Conservation (phyloP, 2,888 invertebrate species). For the Halictus quadricinctus region DNA sequence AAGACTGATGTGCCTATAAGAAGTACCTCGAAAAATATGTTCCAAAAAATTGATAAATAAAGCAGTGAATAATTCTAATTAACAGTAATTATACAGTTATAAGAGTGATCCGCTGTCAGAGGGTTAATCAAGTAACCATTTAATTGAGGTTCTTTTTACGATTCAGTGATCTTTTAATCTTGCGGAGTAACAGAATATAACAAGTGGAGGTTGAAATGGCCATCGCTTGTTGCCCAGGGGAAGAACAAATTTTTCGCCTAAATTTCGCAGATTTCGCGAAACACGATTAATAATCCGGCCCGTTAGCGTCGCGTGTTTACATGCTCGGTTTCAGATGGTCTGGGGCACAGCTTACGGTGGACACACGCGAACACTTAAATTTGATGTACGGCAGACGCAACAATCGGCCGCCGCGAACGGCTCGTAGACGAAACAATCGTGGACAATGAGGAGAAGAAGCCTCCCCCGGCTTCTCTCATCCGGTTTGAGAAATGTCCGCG, state of each 20-base stretch:
- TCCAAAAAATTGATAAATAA: too few relatives aligned
- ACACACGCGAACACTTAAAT: constrained; percentile 41
- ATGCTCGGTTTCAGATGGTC: not conserved
- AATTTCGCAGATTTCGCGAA: not conserved
- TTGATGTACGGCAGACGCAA: constrained; percentile 59
- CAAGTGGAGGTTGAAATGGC: not conserved
- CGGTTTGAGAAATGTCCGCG: constrained; percentile 60
- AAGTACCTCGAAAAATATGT: too few relatives aligned
- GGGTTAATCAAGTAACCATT: too few relatives aligned
- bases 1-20: too few relatives aligned
- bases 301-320: not conserved
- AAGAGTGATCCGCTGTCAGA: too few relatives aligned
- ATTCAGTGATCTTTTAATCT: not conserved
- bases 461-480: not conserved
- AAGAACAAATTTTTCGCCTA: not conserved
- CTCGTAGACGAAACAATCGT: constrained; percentile 60
- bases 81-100: too few relatives aligned
- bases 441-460: constrained; percentile 19
- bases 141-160: not conserved
- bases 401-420: constrained; percentile 36
- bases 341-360: not conserved
- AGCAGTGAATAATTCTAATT: too few relatives aligned
- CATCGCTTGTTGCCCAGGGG: not conserved
- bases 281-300: not conserved
- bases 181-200: not conserved